Evolutionary conservation across 2,888 invertebrate species (phyloP), one percentile per base, ranked within the genome.

Genomic region (Microplitis deprimator): DNA sequence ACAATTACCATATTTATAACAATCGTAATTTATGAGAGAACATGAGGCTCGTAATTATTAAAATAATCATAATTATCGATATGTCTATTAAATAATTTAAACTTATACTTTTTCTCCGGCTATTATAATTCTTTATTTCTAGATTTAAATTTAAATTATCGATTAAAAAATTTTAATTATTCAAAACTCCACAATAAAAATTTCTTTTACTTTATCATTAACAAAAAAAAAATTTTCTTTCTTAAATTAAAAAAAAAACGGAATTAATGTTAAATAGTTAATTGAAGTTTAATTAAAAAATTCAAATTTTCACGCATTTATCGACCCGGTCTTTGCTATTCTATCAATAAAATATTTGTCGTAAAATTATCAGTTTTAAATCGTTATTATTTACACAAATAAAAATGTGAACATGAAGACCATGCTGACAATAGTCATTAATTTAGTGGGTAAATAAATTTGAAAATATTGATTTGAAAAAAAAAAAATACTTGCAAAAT

Each of bases 371-470:
- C 7, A 10, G 50, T 69, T 7, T 38, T 10, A 17, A 16, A 50
- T 69, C 10, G 16, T 40, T 20, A 50, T 69, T 41, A 39, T 16
- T 59, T 50, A 39, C 13, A 50, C 10, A 50, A 50, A 13, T 10
- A 10, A 13, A 50, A 41, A 50, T 50, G 50, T 50, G 13, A 13
- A 50, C 61, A 61, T 10, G 38, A 71, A 39, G 71, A 71, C 61
- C 71, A 39, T n/a, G 60, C 17, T 60, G 29, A 61, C 60, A 61
- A 38, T 1, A 50, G 60, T 61, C 39, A 71, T 16, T 29, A 29
- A 29, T 50, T 50, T 50, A 50, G 50, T 50, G 13, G 13, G 6
- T 50, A 50, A 50, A 50, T 10, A 50, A 50, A 13, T 50, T 13
- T 13, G 5, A 5, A 13, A 50, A 13, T 8, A 50, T 50, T 50